Evolutionary conservation across 2,888 invertebrate genomes (phyloP).

Genomic region (Suillia variegata): DNA sequence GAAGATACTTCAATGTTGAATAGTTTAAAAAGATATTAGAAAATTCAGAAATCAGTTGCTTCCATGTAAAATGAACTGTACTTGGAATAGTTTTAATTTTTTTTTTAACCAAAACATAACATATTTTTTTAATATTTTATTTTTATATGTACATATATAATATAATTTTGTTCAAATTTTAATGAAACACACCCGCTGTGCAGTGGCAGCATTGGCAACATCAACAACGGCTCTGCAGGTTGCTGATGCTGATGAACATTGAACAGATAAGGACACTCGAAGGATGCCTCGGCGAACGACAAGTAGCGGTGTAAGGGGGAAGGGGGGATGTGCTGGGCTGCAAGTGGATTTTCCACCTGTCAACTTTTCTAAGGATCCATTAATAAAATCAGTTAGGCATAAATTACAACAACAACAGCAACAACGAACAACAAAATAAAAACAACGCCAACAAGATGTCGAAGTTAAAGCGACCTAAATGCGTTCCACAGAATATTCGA

Average conservation of each 20-base stretch:
- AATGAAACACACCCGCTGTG: no score
- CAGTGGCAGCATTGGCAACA: not conserved
- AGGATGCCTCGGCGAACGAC: not conserved
- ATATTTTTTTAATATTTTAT: no score
- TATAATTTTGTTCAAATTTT: no score
- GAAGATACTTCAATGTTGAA: no score
- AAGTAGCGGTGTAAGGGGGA: not conserved
- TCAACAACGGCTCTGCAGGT: not conserved
- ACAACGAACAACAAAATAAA: conserved; percentile 7
- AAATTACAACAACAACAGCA: conserved; percentile 28
- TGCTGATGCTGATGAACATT: not conserved
- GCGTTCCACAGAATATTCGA: not conserved
- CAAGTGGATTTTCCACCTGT: conserved; percentile 20
- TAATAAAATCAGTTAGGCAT: conserved; percentile 44
- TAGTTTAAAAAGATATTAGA: no score
- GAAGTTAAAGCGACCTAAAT: not conserved
- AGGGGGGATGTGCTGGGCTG: no score
- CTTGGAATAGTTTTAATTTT: no score
- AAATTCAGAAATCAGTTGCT: no score
- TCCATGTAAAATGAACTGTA: no score
- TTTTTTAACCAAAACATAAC: no score
- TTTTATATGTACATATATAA: no score
- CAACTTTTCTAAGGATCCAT: conserved; percentile 33
- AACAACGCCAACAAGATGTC: conserved; percentile 5
- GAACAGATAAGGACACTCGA: not conserved